Conservation (phyloP, 30 jellyfish, hydroid and myxozoan genomes). For the Calvadosia cruxmelitensis region DNA sequence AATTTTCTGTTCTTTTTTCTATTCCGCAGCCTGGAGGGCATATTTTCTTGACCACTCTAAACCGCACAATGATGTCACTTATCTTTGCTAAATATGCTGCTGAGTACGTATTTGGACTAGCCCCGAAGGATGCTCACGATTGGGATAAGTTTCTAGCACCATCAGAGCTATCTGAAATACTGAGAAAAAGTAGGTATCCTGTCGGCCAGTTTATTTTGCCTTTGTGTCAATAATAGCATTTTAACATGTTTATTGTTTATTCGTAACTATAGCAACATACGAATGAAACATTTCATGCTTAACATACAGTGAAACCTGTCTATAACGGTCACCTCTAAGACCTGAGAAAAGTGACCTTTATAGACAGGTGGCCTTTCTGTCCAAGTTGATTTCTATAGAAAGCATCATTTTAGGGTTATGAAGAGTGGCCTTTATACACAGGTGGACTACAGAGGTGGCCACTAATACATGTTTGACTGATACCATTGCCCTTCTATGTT, state of each 20-base stretch:
- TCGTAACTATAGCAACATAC: too few species aligned
- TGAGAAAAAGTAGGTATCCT: background rate
- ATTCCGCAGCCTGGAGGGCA: conserved; percentile 84
- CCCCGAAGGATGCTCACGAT: conserved; percentile 79
- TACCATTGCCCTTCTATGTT: too few species aligned
- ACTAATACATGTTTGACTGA: too few species aligned
- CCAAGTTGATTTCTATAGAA: too few species aligned
- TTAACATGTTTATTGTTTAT: background rate
- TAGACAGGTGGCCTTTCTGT: too few species aligned
- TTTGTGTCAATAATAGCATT: background rate
- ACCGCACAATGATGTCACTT: conserved; percentile 44
- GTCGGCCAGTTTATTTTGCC: background rate
- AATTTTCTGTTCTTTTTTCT: background rate
- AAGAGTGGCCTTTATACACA: too few species aligned
- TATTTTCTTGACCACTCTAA: conserved; percentile 66
- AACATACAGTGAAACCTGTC: too few species aligned
- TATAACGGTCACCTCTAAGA: too few species aligned
- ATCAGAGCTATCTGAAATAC: background rate
- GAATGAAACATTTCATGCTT: too few species aligned
- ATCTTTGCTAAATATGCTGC: conserved; percentile 79
- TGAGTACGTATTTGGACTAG: conserved; percentile 69
- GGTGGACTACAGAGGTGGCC: too few species aligned
- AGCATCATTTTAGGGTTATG: too few species aligned
- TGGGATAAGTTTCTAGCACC: conserved; percentile 74
- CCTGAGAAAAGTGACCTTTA: too few species aligned